phyloP scores from a whole-genome alignment of 1,140 invertebrate genomes.

The Drosophila lowei region DNA sequence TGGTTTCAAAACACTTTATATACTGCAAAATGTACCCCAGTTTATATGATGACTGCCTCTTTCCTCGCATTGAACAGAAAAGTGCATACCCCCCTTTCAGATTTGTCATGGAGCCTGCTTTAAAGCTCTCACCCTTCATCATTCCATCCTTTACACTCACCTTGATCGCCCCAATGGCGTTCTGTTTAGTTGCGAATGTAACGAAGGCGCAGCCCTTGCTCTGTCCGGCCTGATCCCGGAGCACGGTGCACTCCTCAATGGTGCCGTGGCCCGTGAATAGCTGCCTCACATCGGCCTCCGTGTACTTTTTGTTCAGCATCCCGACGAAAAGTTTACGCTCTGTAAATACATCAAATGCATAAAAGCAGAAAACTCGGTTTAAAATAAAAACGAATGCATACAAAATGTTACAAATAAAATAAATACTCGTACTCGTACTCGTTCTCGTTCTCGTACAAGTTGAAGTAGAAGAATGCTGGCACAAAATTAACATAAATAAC shows the following conservation, averaged over 20 bases:
- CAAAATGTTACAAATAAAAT: slow-evolving; percentile 46
- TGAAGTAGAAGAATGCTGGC: slow-evolving; percentile 30
- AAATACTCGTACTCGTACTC: slow-evolving; percentile 9
- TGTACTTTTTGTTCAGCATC: slow-evolving; percentile 99
- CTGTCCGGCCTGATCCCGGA: slow-evolving; percentile 95
- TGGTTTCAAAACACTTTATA: too few relatives aligned
- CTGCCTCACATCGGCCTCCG: slow-evolving; percentile 96
- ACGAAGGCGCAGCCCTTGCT: slow-evolving; percentile 99
- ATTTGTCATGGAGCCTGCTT: too few relatives aligned
- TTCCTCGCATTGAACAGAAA: too few relatives aligned
- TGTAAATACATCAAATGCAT: slow-evolving; percentile 85
- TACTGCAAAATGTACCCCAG: too few relatives aligned
- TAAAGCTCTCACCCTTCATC: too few relatives aligned
- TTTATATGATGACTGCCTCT: too few relatives aligned
- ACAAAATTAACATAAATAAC: slow-evolving; percentile 55
- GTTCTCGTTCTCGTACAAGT: slow-evolving; percentile 8
- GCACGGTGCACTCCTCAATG: slow-evolving; percentile 99
- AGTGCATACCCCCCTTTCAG: too few relatives aligned
- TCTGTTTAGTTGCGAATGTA: slow-evolving; percentile 97
- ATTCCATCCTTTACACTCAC: slow-evolving; percentile 70
- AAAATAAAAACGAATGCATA: slow-evolving; percentile 25
- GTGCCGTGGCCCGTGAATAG: slow-evolving; percentile 96
- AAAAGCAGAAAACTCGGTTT: too few relatives aligned
- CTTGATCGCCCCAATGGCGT: slow-evolving; percentile 98
- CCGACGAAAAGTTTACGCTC: slow-evolving; percentile 99